phyloP scores from a whole-genome alignment of 2,797 vertebrate genomes.

The Knipowitschia caucasica region DNA sequence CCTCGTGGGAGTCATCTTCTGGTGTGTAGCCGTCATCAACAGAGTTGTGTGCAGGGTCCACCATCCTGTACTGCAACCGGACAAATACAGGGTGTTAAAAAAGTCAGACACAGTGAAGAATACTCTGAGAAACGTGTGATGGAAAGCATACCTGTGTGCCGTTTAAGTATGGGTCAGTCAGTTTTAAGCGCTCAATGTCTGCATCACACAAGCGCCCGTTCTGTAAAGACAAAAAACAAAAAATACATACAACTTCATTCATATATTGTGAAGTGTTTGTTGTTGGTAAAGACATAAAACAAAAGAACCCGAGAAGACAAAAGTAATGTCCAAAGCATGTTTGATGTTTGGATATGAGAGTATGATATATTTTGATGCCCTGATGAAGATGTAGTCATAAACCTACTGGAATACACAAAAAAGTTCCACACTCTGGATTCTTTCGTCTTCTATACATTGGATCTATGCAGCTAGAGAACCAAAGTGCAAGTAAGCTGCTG shows the following conservation, averaged over 20 bases:
- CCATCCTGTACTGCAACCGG: slow-evolving; percentile 84
- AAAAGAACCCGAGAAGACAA: no score
- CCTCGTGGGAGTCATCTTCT: slow-evolving; percentile 88
- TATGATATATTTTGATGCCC: no score
- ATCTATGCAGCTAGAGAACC: no score
- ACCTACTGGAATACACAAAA: no score
- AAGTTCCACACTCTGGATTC: no score
- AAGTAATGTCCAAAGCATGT: no score
- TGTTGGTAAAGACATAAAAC: no score
- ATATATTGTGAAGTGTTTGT: no score
- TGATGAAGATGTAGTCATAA: no score
- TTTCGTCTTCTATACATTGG: no score
- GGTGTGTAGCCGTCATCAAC: slow-evolving; percentile 86
- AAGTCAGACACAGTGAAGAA: neutral
- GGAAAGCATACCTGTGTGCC: slow-evolving; percentile 80
- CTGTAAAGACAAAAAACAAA: slow-evolving; percentile 59
- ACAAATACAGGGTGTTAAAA: neutral
- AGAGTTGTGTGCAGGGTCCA: slow-evolving; percentile 87
- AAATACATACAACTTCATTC: neutral
- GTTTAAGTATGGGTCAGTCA: slow-evolving; percentile 87
- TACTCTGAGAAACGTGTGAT: neutral
- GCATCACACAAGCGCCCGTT: slow-evolving; percentile 90
- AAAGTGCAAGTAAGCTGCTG: no score
- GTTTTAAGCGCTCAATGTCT: slow-evolving; percentile 89
- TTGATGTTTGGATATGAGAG: no score